Conservation (phyloP, 2,113 vertebrate genomes). For the Oryzias melastigma region DNA sequence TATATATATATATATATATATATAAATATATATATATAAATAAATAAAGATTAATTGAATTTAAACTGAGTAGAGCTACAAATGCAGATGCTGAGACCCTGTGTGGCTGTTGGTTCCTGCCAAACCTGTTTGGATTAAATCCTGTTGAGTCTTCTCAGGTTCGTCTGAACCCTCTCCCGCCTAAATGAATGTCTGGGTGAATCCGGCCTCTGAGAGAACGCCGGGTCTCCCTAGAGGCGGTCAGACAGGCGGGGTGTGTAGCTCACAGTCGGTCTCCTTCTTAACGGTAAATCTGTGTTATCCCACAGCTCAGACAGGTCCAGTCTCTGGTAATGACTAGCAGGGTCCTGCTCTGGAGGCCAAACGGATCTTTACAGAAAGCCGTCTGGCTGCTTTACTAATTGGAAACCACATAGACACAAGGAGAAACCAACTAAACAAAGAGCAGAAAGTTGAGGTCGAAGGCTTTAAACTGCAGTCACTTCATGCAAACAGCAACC, state of each 20-base stretch:
- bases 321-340: constrained; percentile 40
- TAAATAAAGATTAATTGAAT: too few species aligned
- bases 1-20: too few species aligned
- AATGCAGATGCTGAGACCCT: too few species aligned
- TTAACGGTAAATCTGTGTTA: constrained; percentile 24
- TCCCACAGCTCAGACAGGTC: constrained; percentile 33
- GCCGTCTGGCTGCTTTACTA: constrained; percentile 44
- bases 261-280: constrained; percentile 32
- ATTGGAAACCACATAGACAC: constrained; percentile 41
- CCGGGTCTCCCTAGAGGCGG: constrained; percentile 12
- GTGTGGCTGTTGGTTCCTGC: neutral
- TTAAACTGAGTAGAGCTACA: too few species aligned
- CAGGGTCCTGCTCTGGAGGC: constrained; percentile 25
- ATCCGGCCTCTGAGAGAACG: constrained; percentile 1
- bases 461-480: constrained; percentile 36
- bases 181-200: constrained; percentile 5
- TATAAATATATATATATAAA: too few species aligned
- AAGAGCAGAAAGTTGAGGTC: constrained; percentile 30
- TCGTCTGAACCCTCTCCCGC: neutral
- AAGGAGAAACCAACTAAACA: constrained; percentile 6
- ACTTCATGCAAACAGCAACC: constrained; percentile 43
- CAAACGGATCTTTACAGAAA: constrained; percentile 34
- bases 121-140: neutral
- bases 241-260: constrained; percentile 12
- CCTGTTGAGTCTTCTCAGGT: neutral